Evolutionary conservation across 1,140 invertebrate species (phyloP).

Genomic region (Venustaconcha ellipsiformis): DNA sequence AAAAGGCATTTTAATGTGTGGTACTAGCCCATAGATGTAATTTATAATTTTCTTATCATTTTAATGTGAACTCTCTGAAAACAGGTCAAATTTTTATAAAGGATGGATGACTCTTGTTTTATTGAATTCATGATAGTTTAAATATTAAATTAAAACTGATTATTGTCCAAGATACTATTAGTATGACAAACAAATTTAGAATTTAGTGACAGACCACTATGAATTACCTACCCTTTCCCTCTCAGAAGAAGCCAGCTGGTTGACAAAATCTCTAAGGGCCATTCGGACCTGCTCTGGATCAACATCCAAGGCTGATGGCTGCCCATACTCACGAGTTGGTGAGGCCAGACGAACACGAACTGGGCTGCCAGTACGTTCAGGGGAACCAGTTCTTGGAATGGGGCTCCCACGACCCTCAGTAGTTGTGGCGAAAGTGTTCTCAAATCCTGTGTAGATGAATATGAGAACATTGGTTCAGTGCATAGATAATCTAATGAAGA

Average conservation of each 20-base stretch:
- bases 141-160: too few relatives aligned
- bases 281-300: constrained; percentile 89
- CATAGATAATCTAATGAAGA: too few relatives aligned
- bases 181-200: not conserved
- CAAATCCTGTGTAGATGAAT: constrained; percentile 58
- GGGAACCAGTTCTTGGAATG: constrained; percentile 66
- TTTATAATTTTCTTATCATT: too few relatives aligned
- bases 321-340: constrained; percentile 41
- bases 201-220: not conserved
- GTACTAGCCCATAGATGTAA: too few relatives aligned
- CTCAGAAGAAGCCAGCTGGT: constrained; percentile 89
- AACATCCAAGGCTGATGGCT: constrained; percentile 73
- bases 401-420: constrained; percentile 66
- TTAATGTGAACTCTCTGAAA: too few relatives aligned
- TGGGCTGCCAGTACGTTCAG: constrained; percentile 57
- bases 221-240: constrained; percentile 78
- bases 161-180: too few relatives aligned
- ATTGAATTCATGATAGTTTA: too few relatives aligned
- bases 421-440: constrained; percentile 67
- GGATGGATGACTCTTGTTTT: too few relatives aligned
- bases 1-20: too few relatives aligned
- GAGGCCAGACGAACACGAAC: constrained; percentile 38
- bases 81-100: too few relatives aligned
- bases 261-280: constrained; percentile 87
- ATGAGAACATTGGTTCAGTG: too few relatives aligned